A percentile compares a stretch with the other conserved stretches of the same genome.
Conservation (phyloP, 23 tunicate genomes). For the Botrylloides violaceus region DNA sequence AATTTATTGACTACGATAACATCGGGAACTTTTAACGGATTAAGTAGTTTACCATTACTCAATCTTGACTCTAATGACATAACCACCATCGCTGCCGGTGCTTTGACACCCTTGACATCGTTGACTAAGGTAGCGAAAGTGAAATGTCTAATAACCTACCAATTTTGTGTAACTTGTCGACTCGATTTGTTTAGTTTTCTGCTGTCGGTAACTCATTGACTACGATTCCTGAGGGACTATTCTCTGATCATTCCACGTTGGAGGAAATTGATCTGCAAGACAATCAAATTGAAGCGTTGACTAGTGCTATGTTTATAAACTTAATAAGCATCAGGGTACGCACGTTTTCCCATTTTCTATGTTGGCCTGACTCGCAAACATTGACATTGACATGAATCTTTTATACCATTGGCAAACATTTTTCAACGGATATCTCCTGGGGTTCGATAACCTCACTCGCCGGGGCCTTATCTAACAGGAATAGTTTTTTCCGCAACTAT, state of each 20-base stretch:
- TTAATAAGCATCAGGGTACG: conserved; percentile 29
- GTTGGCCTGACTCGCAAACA: too few species aligned
- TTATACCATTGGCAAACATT: too few species aligned
- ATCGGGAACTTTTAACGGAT: conserved; percentile 45
- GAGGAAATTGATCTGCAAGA: conserved; percentile 69
- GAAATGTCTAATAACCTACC: too few species aligned
- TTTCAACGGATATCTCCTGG: too few species aligned
- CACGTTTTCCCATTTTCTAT: too few species aligned
- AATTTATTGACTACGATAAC: conserved; percentile 32
- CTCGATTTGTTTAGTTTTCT: conserved; percentile 35
- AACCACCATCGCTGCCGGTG: conserved; percentile 44
- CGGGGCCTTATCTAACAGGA: too few species aligned
- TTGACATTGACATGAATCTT: too few species aligned
- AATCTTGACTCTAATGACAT: conserved; percentile 46
- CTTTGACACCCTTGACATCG: conserved; percentile 37
- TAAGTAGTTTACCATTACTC: conserved; percentile 36
- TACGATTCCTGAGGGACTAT: conserved; percentile 38
- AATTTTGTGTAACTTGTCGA: not conserved
- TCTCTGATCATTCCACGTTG: conserved; percentile 26
- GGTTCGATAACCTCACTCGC: too few species aligned
- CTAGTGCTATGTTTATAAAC: conserved; percentile 38
- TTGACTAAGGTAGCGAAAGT: conserved; percentile 52
- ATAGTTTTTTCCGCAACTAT: too few species aligned
- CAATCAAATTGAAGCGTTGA: conserved; percentile 34
- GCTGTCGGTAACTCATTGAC: conserved; percentile 38